Evolutionary conservation across 1,140 invertebrate genomes (phyloP), one percentile per base, ranked within the genome.

Genomic region (Drosophila micromelanica): DNA sequence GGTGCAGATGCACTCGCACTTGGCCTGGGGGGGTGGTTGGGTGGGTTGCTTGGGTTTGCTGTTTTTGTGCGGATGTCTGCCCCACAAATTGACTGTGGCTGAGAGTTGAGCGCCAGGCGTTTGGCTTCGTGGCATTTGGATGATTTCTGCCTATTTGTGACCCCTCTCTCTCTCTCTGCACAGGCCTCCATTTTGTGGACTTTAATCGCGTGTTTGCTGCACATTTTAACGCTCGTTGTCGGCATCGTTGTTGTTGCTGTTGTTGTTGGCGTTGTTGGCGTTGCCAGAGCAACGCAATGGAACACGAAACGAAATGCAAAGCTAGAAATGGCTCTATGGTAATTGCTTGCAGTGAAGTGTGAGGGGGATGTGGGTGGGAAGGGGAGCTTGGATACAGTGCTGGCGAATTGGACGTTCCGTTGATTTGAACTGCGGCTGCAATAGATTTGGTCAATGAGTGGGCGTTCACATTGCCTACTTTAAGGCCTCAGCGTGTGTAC

Each of bases 101-200:
- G 46, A 56, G 67, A 56, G 54, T 56, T 56, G 40, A 56, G 52
- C 75, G 73, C 62, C 62, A 79, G 59, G 67, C 73, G 72, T 71
- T 85, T 85, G 73, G 73, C 75, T 73, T 87, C 75, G 78, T 86
- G 82, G 78, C 82, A 86, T 86, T 86, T 87, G 71, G 82, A 76
- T 86, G 78, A 86, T 87, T 86, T 86, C 78, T 87, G 82, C 82
- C 74, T 85, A 85, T 86, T 85, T 86, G 61, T 62, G 43, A 46
- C 20, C n/a, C 2, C 7, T n/a, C n/a, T n/a, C n/a, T n/a, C n/a
- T n/a, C n/a, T n/a, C n/a, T n/a, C n/a, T n/a, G n/a, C n/a, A n/a
- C n/a, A n/a, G n/a, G n/a, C n/a, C n/a, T n/a, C n/a, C 49, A 48
- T 48, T 59, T 60, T 69, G 71, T 69, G 40, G 57, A 73, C 61